phyloP scores from a whole-genome alignment of 2,113 vertebrate genomes.

The Plotosus lineatus region DNA sequence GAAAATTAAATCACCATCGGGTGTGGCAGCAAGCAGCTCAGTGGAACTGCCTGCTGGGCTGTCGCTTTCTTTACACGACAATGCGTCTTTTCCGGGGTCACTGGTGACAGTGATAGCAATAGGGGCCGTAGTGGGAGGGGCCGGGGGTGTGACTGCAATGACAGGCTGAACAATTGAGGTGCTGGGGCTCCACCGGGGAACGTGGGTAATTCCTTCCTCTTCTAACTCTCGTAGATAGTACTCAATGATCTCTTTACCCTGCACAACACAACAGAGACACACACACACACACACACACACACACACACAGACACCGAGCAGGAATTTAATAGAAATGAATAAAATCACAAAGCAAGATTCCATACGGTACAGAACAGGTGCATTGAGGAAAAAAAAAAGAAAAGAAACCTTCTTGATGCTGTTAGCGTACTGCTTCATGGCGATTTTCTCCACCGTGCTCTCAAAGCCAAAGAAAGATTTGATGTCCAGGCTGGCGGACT shows the following conservation, averaged over 20 bases:
- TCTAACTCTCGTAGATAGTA: slow-evolving; percentile 90
- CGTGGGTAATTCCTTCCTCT: slow-evolving; percentile 82
- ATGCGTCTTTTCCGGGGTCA: slow-evolving; percentile 65
- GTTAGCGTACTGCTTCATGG: slow-evolving; percentile 98
- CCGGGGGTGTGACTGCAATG: slow-evolving; percentile 46
- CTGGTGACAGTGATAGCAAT: slow-evolving; percentile 61
- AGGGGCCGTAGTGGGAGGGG: slow-evolving; percentile 53
- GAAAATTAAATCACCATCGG: slow-evolving; percentile 79
- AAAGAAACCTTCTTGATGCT: slow-evolving; percentile 99
- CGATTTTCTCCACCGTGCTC: slow-evolving; percentile 97
- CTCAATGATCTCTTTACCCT: slow-evolving; percentile 98
- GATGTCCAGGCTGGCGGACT: slow-evolving; percentile 94
- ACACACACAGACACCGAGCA: too few species aligned
- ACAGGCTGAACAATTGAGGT: slow-evolving; percentile 60
- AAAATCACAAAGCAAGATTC: too few species aligned
- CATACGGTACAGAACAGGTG: neutral
- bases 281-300: too few species aligned
- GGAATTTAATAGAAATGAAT: too few species aligned
- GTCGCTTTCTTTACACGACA: slow-evolving; percentile 37
- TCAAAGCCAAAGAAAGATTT: slow-evolving; percentile 99
- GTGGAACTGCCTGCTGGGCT: slow-evolving; percentile 65
- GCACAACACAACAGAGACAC: neutral
- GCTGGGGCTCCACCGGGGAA: slow-evolving; percentile 84
- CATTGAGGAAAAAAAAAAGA: too few species aligned
- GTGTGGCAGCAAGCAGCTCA: slow-evolving; percentile 74